Evolutionary conservation across 2,888 invertebrate genomes (phyloP), one percentile per base, ranked within the genome.

Genomic region (Trisateles emortualis): DNA sequence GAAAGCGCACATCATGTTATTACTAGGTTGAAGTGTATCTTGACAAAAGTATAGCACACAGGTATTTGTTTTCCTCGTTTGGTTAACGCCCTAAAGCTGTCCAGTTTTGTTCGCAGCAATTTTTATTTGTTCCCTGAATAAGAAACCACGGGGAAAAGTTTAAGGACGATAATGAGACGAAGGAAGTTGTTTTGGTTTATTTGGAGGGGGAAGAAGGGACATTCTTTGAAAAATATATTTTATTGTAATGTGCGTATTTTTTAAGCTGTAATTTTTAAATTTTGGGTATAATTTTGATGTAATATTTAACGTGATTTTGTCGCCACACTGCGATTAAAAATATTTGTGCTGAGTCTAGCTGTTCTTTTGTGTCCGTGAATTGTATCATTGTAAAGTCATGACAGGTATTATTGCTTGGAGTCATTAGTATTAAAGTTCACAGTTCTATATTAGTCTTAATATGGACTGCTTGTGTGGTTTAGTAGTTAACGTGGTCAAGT

Each of bases 161-260:
- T 62, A 56, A 49, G 47, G 52, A 68, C 59, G 51, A 51, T 68
- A 68, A 68, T 68, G 68, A 68, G 68, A 65, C 50, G 52, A 47
- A 56, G 49, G 51, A 63, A 65, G 62, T 59, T 68, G 46, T 62
- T 61, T 57, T 42, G 50, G 54, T 61, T 59, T 55, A 55, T 64
- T 68, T 59, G 36, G 55, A 51, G 45, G 42, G 55, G 44, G 59
- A 43, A 50, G 35, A 60, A 40, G 49, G 54, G 50, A 24, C 47
- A 48, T 50, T 47, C 51, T 46, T 59, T 64, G 38, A 40, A 24
- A 46, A 60, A 64, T 57, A 59, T 60, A 64, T 64, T 63, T 67
- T 55, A 26, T 26, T 42, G 45, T 46, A 41, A 52, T 45, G 54
- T 22, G 39, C 46, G 41, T 29, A 45, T 30, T 42, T 33, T 19